Base-by-base conservation (phyloP, 2,113 vertebrate genomes). In the Lepus americanus region DNA sequence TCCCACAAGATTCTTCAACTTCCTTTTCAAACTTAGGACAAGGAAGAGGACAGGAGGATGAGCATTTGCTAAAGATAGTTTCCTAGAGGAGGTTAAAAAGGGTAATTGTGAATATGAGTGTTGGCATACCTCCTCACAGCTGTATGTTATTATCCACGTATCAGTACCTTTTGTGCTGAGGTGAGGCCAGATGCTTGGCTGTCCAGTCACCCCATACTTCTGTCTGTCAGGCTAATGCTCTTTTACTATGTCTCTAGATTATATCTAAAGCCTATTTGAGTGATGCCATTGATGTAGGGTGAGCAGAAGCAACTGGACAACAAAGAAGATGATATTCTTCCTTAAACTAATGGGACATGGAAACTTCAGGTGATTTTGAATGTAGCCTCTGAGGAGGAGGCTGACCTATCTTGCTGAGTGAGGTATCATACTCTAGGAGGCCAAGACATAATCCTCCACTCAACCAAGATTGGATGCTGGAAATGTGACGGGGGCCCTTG, bases 141-240 rank as follows among this genome's bases (percentile, higher is more conserved):
- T 55, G 19, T 6, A 0, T 76, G n/a, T 61, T 17, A 51, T 19
- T 33, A 6, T 44, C 64, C 27, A 55, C 22, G 66, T 76, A 8
- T 77, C 27, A 83, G 66, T 51, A 44, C 6, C 5, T 36, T 51
- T 69, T 39, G 5, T 59, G 3, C 19, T 92, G 22, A 33, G 74
- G 77, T 92, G 77, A 94, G 7, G 55, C 81, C 72, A 9, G 81
- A 85, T 12, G 81, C 16, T 59, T 97, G 86, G 39, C 31, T 95
- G 14, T 83, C 72, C 59, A 53, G 23, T 49, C 12, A 14, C 13
- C 23, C n/a, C 20, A 29, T 6, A 11, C n/a, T 20, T 4, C 16
- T 4, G 5, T 49, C 53, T 44, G 53, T n/a, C 29, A 5, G 10
- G 2, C 39, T 76, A 6, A 6, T 74, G 9, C 66, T 96, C 17